Conservation (phyloP, 2,113 vertebrate genomes). For the Barbus barbus region DNA sequence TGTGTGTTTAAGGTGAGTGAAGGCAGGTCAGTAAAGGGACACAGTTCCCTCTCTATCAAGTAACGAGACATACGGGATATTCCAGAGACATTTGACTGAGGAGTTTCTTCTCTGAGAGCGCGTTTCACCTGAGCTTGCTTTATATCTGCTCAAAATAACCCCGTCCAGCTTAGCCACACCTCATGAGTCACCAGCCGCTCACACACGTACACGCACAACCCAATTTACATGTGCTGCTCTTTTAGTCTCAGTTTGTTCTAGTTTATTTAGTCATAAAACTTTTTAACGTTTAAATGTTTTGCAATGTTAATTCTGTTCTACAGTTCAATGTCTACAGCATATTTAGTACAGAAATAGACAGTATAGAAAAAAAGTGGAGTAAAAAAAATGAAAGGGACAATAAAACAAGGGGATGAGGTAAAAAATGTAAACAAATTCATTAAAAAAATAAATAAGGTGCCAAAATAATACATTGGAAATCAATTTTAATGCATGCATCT, state of each 20-base stretch:
- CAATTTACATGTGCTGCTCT: conserved; percentile 11
- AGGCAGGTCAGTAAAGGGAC: background rate
- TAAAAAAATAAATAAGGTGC: background rate
- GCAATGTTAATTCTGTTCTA: background rate
- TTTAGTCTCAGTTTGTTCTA: background rate
- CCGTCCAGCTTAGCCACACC: conserved; percentile 56
- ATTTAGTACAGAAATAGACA: background rate
- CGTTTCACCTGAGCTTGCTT: conserved; percentile 43
- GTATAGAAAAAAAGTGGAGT: background rate
- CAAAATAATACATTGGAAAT: background rate
- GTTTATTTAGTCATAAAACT: background rate
- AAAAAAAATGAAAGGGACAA: background rate
- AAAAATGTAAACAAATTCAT: background rate
- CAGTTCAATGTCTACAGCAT: background rate
- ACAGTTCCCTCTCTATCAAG: background rate
- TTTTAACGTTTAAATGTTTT: background rate
- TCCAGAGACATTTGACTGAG: background rate
- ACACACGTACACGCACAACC: conserved; percentile 27
- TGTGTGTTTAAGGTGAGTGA: background rate
- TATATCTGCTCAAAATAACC: conserved; percentile 69
- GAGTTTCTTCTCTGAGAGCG: background rate
- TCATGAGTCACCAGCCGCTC: conserved; percentile 55
- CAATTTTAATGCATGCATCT: background rate
- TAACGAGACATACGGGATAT: background rate
- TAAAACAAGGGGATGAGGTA: background rate